Conservation (phyloP, 1,140 invertebrate genomes). For the Zaprionus taronus region DNA sequence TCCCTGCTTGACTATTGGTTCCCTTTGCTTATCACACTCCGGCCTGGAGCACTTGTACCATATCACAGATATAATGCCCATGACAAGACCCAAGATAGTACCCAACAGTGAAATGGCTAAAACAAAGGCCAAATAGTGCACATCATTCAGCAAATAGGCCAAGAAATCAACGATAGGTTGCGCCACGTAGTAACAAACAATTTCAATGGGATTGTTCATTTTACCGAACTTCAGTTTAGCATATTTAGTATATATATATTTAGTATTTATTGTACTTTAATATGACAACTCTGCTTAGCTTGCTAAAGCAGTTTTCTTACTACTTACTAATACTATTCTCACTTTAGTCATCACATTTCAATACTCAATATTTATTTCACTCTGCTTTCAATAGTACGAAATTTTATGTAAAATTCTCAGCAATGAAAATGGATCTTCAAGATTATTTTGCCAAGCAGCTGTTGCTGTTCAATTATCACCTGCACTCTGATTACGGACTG, state of each 20-base stretch:
- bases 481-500: conserved; percentile 56
- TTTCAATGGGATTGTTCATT: conserved; percentile 61
- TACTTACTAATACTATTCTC: no score
- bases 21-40: neutral
- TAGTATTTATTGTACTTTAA: neutral
- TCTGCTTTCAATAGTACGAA: neutral
- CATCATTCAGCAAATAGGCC: conserved; percentile 43
- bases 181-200: conserved; percentile 26
- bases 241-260: neutral
- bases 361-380: neutral
- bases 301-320: neutral
- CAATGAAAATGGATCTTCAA: conserved; percentile 42
- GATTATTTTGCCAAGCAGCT: conserved; percentile 55
- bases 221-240: conserved; percentile 15
- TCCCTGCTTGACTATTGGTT: neutral
- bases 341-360: neutral
- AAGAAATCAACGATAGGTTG: conserved; percentile 56
- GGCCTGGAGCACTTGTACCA: conserved; percentile 46
- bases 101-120: conserved; percentile 33
- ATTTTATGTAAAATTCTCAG: conserved; percentile 14
- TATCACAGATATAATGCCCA: conserved; percentile 41
- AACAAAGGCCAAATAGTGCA: conserved; percentile 42
- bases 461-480: conserved; percentile 43
- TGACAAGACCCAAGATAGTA: conserved; percentile 30
- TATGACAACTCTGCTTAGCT: neutral